phyloP scores from a whole-genome alignment of 2,888 invertebrate species.

The Busseola fusca region DNA sequence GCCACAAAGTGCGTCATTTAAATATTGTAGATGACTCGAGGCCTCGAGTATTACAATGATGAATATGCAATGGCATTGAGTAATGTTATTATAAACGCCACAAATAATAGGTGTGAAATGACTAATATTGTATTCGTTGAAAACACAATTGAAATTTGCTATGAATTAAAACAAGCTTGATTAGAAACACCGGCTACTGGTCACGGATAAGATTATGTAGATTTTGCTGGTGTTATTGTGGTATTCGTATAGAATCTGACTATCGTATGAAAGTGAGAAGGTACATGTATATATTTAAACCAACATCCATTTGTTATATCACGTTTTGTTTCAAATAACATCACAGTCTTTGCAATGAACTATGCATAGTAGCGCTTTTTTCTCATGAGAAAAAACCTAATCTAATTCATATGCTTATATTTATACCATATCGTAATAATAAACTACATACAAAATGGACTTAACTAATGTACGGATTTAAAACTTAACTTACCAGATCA shows the following conservation, averaged over 20 bases:
- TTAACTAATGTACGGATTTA: conserved; percentile 10
- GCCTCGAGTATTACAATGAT: conserved; percentile 31
- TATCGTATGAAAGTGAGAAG: not conserved
- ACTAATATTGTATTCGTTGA: conserved; percentile 40
- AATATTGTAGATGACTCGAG: conserved; percentile 30
- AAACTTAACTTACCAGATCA: conserved; percentile 75
- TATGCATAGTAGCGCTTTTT: not conserved
- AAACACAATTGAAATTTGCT: conserved; percentile 44
- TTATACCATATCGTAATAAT: conserved; percentile 1
- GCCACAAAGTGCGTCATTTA: conserved; percentile 30
- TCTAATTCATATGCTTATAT: not conserved
- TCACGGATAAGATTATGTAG: conserved; percentile 13
- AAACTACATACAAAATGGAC: not conserved
- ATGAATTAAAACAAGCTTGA: conserved; percentile 39
- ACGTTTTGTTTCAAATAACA: conserved; percentile 15
- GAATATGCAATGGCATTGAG: conserved; percentile 53
- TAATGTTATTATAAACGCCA: conserved; percentile 51
- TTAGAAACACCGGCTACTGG: conserved; percentile 33
- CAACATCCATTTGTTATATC: conserved; percentile 2
- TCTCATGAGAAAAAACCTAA: not conserved
- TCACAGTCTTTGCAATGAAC: conserved; percentile 11
- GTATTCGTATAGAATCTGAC: conserved; percentile 1
- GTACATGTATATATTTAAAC: conserved; percentile 14
- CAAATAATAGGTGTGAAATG: conserved; percentile 50
- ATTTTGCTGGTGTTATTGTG: not conserved